phyloP scores from a whole-genome alignment of 2,113 vertebrate genomes.

The Laticauda colubrina region DNA sequence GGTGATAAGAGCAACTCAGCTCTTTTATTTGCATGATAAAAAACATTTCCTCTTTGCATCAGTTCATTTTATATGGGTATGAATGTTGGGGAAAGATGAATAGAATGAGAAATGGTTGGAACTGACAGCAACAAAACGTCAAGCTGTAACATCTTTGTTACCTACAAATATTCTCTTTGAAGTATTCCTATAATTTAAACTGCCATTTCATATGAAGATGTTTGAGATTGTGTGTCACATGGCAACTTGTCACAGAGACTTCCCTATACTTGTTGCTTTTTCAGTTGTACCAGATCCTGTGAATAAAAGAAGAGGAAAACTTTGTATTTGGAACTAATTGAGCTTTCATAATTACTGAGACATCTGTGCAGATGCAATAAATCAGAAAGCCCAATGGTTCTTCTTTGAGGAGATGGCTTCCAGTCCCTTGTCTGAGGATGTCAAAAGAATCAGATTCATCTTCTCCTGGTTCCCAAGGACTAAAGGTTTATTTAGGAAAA shows the following conservation, averaged over 20 bases:
- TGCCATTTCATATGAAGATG: not conserved
- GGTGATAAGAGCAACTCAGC: not conserved
- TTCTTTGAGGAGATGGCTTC: not conserved
- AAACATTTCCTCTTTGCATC: not conserved
- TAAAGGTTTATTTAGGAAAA: not conserved
- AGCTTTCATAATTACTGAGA: not conserved
- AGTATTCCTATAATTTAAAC: not conserved
- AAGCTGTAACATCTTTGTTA: not conserved
- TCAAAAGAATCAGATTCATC: not conserved
- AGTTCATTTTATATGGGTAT: not conserved
- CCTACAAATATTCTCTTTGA: not conserved
- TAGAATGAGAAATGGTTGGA: not conserved
- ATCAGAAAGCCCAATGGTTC: not conserved
- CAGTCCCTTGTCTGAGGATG: not conserved
- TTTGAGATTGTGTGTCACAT: not conserved
- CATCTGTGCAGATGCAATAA: not conserved
- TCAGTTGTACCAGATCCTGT: not conserved
- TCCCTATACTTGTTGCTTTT: not conserved
- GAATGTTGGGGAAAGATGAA: not conserved
- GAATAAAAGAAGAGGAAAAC: not conserved
- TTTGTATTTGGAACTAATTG: not conserved
- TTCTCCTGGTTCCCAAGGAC: rapidly evolving
- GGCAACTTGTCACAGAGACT: not conserved
- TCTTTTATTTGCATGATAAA: not conserved
- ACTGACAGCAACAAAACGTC: not conserved